phyloP scores from a whole-genome alignment of 2,797 vertebrate genomes.

The Mormyrus proboscirostris region DNA sequence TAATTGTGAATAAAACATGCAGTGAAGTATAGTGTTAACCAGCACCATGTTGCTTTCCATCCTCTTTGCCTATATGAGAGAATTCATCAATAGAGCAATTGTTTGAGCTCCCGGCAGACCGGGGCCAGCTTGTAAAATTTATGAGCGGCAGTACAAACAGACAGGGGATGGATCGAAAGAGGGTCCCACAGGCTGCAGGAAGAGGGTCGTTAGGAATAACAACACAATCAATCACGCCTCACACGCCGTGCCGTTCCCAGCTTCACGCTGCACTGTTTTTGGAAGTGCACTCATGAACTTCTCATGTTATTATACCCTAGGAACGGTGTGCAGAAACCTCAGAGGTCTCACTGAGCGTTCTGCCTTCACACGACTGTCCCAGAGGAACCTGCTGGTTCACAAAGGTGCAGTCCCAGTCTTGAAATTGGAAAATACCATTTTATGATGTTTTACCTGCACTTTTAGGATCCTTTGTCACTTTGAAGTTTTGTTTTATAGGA shows the following conservation, averaged over 20 bases:
- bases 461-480: not conserved
- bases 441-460: not conserved
- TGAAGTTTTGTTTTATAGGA: slow-evolving; percentile 4
- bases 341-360: not conserved
- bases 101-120: slow-evolving; percentile 64
- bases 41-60: not conserved
- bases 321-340: not conserved
- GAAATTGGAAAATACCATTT: not conserved
- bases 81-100: slow-evolving; percentile 71
- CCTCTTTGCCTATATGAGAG: slow-evolving; percentile 47
- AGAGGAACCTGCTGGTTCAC: not conserved
- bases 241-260: slow-evolving; percentile 50
- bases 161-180: slow-evolving; percentile 67
- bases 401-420: not conserved
- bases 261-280: slow-evolving; percentile 31
- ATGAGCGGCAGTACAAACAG: slow-evolving; percentile 68
- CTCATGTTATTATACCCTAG: not conserved
- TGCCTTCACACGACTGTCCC: not conserved
- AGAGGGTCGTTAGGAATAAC: slow-evolving; percentile 77
- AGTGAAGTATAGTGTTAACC: slow-evolving; percentile 1
- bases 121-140: slow-evolving; percentile 60
- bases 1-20: slow-evolving; percentile 23
- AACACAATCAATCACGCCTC: slow-evolving; percentile 72
- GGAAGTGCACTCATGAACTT: slow-evolving; percentile 1
- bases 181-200: slow-evolving; percentile 63